Evolutionary conservation across 2,888 invertebrate genomes (phyloP).

Genomic region (Biston stratarius): DNA sequence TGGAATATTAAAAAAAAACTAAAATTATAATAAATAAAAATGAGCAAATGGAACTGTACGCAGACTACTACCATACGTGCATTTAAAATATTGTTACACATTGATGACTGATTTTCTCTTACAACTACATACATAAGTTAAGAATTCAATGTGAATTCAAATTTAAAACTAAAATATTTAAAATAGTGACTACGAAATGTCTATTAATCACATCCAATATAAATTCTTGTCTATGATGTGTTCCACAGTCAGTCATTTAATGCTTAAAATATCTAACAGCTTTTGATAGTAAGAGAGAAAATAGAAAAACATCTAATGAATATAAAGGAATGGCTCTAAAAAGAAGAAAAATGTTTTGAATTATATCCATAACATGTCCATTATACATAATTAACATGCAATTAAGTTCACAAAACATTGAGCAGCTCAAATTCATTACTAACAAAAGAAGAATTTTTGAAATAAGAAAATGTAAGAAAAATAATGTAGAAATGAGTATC

Average conservation of each 20-base stretch:
- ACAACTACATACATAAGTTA: constrained; percentile 48
- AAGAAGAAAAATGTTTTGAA: constrained; percentile 47
- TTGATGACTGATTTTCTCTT: constrained; percentile 40
- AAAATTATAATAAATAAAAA: constrained; percentile 51
- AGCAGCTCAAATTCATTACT: constrained; percentile 53
- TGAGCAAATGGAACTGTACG: constrained; percentile 67
- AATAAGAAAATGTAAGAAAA: constrained; percentile 7
- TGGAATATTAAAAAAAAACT: constrained; percentile 49
- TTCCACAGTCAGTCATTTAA: constrained; percentile 71
- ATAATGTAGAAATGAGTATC: constrained; percentile 10
- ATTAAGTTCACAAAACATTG: constrained; percentile 72
- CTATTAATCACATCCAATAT: constrained; percentile 54
- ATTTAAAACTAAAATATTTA: constrained; percentile 57
- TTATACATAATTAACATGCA: constrained; percentile 69
- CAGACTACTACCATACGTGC: constrained; percentile 72
- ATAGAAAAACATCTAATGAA: constrained; percentile 68
- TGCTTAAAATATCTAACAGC: constrained; percentile 71
- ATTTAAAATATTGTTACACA: constrained; percentile 51
- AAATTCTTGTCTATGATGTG: constrained; percentile 54
- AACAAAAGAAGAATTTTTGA: constrained; percentile 6
- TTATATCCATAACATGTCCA: constrained; percentile 52
- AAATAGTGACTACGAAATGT: constrained; percentile 55
- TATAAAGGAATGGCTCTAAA: constrained; percentile 79
- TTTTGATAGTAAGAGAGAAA: constrained; percentile 61
- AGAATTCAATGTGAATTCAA: constrained; percentile 67